Conservation (phyloP, 2,797 vertebrate genomes). For the Naso thynnoides region DNA sequence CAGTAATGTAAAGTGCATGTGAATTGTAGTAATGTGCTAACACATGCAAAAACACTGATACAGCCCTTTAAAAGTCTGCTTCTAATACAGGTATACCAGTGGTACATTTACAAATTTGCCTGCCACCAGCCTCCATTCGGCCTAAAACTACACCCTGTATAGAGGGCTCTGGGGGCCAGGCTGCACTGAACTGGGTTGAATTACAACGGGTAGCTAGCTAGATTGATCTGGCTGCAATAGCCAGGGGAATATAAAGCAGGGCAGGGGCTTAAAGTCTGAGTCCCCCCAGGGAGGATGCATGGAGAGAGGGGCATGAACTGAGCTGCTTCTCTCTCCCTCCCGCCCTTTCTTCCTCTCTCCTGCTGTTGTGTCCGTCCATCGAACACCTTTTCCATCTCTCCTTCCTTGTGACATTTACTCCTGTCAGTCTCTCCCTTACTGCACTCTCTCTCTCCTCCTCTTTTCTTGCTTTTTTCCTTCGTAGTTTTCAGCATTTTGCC, state of each 20-base stretch:
- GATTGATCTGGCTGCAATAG: conserved; percentile 80
- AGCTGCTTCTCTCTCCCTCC: conserved; percentile 66
- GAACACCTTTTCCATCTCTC: conserved; percentile 59
- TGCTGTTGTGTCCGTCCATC: conserved; percentile 61
- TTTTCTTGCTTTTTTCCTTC: conserved; percentile 19
- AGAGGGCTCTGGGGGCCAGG: conserved; percentile 66
- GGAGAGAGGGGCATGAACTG: conserved; percentile 89
- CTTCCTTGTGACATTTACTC: conserved; percentile 60
- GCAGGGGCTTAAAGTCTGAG: conserved; percentile 93
- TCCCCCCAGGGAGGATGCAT: conserved; percentile 92
- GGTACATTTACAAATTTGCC: conserved; percentile 60
- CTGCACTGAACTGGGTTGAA: conserved; percentile 82
- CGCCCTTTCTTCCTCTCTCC: conserved; percentile 38
- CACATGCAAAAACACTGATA: conserved; percentile 36
- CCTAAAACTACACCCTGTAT: conserved; percentile 60
- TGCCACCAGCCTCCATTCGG: conserved; percentile 58
- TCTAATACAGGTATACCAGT: conserved; percentile 51
- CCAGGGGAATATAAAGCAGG: conserved; percentile 95
- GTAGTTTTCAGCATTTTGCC: conserved; percentile 29
- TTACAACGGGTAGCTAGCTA: conserved; percentile 89
- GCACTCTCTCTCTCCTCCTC: conserved; percentile 20
- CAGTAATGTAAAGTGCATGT: conserved; percentile 59
- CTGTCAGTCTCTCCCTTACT: conserved; percentile 52
- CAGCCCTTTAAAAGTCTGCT: conserved; percentile 46
- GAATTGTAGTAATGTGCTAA: conserved; percentile 54